Conservation (phyloP, 2,888 invertebrate species). For the Sipha maydis region DNA sequence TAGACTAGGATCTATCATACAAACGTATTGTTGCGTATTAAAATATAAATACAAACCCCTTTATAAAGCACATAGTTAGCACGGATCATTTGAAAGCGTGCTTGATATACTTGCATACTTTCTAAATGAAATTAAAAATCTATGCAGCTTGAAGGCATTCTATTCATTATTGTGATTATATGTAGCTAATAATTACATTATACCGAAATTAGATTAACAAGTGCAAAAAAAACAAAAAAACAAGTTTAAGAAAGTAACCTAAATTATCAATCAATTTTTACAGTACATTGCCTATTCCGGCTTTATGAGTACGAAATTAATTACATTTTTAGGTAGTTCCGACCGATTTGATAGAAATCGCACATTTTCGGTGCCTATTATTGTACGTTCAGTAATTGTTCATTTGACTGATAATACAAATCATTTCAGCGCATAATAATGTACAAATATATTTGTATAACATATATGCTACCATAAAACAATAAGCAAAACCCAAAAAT, state of each 20-base stretch:
- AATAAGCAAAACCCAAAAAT: too few species aligned
- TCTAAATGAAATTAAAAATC: slow-evolving; percentile 54
- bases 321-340: not conserved
- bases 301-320: not conserved
- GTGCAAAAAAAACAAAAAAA: slow-evolving; percentile 50
- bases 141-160: slow-evolving; percentile 37
- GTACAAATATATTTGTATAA: too few species aligned
- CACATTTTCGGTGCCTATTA: not conserved
- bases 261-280: slow-evolving; percentile 53
- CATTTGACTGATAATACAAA: too few species aligned
- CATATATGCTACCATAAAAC: too few species aligned
- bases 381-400: too few species aligned
- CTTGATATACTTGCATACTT: slow-evolving; percentile 31
- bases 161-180: slow-evolving; percentile 44
- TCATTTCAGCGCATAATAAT: too few species aligned
- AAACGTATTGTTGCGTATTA: too few species aligned
- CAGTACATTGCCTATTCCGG: not conserved
- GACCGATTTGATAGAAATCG: not conserved
- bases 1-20: too few species aligned
- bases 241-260: slow-evolving; percentile 55
- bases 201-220: slow-evolving; percentile 50
- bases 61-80: not conserved
- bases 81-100: not conserved
- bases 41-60: not conserved
- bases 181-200: slow-evolving; percentile 14